Base-by-base conservation (phyloP, 1,140 invertebrate species). In the Drosophila neocordata region DNA sequence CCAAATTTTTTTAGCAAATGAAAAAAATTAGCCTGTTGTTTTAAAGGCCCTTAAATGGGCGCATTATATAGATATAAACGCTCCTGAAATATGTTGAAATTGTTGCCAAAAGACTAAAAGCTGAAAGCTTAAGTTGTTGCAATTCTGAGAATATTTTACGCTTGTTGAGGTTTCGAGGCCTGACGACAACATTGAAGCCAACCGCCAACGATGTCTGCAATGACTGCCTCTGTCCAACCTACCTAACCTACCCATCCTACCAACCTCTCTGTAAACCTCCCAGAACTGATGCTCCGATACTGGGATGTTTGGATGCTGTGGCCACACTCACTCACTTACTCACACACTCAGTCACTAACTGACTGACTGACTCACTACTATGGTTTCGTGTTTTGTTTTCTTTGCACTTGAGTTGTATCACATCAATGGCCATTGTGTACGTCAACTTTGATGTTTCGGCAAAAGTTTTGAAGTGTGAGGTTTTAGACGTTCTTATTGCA, bases 21-120 rank as follows among this genome's bases (percentile, higher is more conserved):
- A 24, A 31, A 6, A 3, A 31, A 6, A 4, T 31, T 31, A 31
- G 75, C 63, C 5, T 72, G 98, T 93, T 97, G 11, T 65, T 6
- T 31, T 44, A 13, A 20, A 8, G 15, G 75, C 67, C 79, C 65
- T 64, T 3, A n/a, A 12, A 72, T 69, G 65, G 63, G 73, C 81
- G 34, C 61, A 11, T 12, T 15, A 15, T 24, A 1, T 6, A 35
- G 2, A 4, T 4, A 34, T 27, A 18, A 59, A 22, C 81, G 77
- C 60, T 53, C 77, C 80, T 84, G 80, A 51, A 70, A 52, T 48
- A 24, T 65, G 67, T 31, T 82, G 72, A 58, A 77, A 79, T 77
- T 83, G 65, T 70, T 76, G 83, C 71, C 75, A 82, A 79, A 87
- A 82, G 83, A 57, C 82, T 66, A 65, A 73, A 53, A 56, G 71